phyloP scores from a whole-genome alignment of 2,113 vertebrate species.

The pig (Sus scrofa) region T2T-Sscrofa CM000817.6:9704001-9704500 shows the following conservation, averaged over 20 bases:
- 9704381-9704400: conserved; percentile 86
- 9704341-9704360: conserved; percentile 91
- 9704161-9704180: conserved; percentile 90
- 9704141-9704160: conserved; percentile 91
- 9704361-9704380: conserved; percentile 89
- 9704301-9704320: conserved; percentile 90
- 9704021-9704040: conserved; percentile 79
- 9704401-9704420: conserved; percentile 87
- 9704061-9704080: not conserved
- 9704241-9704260: conserved; percentile 92
- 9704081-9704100: conserved; percentile 81
- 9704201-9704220: conserved; percentile 93
- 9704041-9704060: conserved; percentile 56
- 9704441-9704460: conserved; percentile 85
- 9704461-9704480: conserved; percentile 84
- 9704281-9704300: conserved; percentile 91
- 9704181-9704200: conserved; percentile 90
- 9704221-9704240: conserved; percentile 91
- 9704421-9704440: conserved; percentile 85
- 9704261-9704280: conserved; percentile 91
- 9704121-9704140: conserved; percentile 88
- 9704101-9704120: conserved; percentile 87
- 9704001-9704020: rapidly evolving
- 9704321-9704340: conserved; percentile 89
- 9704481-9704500: conserved; percentile 77